Evolutionary conservation across 2,797 vertebrate genomes (phyloP), one percentile per base, ranked within the genome.

Genomic region (Pampus argenteus): DNA sequence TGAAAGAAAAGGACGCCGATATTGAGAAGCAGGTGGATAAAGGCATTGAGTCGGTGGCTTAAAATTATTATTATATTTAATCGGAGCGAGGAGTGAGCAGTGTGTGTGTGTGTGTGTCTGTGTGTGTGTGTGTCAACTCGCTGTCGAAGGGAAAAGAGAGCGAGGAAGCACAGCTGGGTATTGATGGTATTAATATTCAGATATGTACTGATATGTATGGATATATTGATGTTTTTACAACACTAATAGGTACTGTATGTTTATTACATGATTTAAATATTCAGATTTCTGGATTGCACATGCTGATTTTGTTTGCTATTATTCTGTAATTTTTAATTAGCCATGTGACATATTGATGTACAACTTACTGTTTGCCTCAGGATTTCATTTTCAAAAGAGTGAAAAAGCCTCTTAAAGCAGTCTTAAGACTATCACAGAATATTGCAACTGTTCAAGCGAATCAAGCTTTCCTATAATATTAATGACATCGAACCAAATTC

Each of bases 401-500:
- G 6, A 20, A 58, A 56, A 72, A 47, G 22, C 17, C 28, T 6
- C 25, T 34, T 6, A 49, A 10, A 26, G 17, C 11, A 23, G 29
- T n/a, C 14, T 31, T 66, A n/a, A 20, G 48, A 49, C 56, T 26
- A 0, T 55, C 31, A 51, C 11, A 1, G 40, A 36, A 52, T 74
- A 62, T 45, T 23, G 25, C 52, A 69, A 31, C 26, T 10, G 59
- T 17, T 55, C 15, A 48, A 29, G 60, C 25, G 63, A 59, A 45
- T 58, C 1, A 20, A 31, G 42, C 34, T 42, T 63, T 52, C 29
- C 26, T 9, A 51, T 63, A 17, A 64, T 61, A 23, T 31, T 48
- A 23, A 45, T 62, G n/a, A 68, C 62, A 26, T 45, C 38, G 9
- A 62, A 57, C 47, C 28, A 56, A 49, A 56, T 55, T 13, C 57